A percentile compares a stretch with the other conserved stretches of the same genome.
Evolutionary conservation across 2,797 vertebrate species (phyloP).

Genomic region (Eupleurogrammus muticus): DNA sequence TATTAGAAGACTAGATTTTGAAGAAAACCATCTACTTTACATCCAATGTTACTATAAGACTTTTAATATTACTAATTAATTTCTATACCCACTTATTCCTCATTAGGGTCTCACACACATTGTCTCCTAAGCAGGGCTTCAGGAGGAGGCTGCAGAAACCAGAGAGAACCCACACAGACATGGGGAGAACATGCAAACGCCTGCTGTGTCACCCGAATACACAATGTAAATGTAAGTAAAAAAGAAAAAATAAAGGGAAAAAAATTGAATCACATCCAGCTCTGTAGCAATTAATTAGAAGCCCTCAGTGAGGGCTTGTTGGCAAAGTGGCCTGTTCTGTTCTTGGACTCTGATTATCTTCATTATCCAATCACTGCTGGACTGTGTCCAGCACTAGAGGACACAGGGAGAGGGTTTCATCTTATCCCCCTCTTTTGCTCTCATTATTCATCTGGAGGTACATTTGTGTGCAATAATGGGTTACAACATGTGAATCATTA

Average conservation of each 20-base stretch:
- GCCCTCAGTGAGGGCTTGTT: constrained; percentile 68
- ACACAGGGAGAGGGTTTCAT: constrained; percentile 53
- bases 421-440: constrained; percentile 31
- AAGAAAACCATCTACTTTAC: too few relatives aligned
- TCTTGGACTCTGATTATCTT: constrained; percentile 62
- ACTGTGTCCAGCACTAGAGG: constrained; percentile 60
- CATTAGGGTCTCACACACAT: too few relatives aligned
- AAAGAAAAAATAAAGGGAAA: too few relatives aligned
- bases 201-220: too few relatives aligned
- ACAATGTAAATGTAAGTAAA: not conserved
- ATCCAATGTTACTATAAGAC: too few relatives aligned
- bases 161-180: too few relatives aligned
- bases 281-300: constrained; percentile 69
- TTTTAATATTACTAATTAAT: too few relatives aligned
- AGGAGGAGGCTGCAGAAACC: too few relatives aligned
- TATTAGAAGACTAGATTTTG: constrained; percentile 21
- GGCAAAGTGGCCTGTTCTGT: constrained; percentile 52
- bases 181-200: too few relatives aligned
- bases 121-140: too few relatives aligned
- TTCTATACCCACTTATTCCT: too few relatives aligned
- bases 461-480: constrained; percentile 34
- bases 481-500: constrained; percentile 30
- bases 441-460: constrained; percentile 4
- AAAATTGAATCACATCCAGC: constrained; percentile 37
- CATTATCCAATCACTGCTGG: constrained; percentile 75